Base-by-base conservation (phyloP, 1,140 invertebrate species). In the Leptopilina clavipes region DNA sequence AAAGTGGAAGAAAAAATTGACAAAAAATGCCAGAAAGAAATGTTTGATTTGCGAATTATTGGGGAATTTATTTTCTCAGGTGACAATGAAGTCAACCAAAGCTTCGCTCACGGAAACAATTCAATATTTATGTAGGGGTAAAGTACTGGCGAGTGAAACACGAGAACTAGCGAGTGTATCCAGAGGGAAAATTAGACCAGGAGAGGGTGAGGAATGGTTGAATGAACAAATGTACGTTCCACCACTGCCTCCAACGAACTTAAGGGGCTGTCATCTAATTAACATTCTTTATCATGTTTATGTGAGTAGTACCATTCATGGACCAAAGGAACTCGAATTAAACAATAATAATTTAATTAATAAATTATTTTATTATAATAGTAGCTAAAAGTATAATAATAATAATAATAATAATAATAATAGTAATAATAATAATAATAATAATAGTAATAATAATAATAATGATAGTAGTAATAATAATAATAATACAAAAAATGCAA, bases 221-320 rank as follows among this genome's bases (percentile, higher is more conserved):
- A 96, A 95, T 86, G 97, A 98, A 89, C 94, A 97, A 87, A 93
- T 98, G 70, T 97, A 97, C 87, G 96, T 99, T 74, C 97, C 98
- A 75, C 97, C 98, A 18, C 90, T 99, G 79, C 97, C 97, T 65
- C 98, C 98, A 11, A 98, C 97, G 19, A 97, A 98, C 92, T 91
- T 99, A n/a, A 92, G 97, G 78, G 97, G 97, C 48, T 99, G 97
- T 88, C 96, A 97, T 89, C 93, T 99, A 76, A 98, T 99, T 82
- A 94, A 96, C 86, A 96, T 99, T 78, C 94, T 97, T 82, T 99
- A 99, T 88, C 96, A 98, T 88, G 95, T 99, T 70, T 97, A 96
- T 90, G 97, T 98, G 91, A 96, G 96, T 95, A 81, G n/a, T n/a
- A n/a, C n/a, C n/a, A n/a, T n/a, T n/a, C n/a, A n/a, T n/a, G n/a